Evolutionary conservation across 2,797 vertebrate species (phyloP).

Genomic region (Halcyon smyrnensis): DNA sequence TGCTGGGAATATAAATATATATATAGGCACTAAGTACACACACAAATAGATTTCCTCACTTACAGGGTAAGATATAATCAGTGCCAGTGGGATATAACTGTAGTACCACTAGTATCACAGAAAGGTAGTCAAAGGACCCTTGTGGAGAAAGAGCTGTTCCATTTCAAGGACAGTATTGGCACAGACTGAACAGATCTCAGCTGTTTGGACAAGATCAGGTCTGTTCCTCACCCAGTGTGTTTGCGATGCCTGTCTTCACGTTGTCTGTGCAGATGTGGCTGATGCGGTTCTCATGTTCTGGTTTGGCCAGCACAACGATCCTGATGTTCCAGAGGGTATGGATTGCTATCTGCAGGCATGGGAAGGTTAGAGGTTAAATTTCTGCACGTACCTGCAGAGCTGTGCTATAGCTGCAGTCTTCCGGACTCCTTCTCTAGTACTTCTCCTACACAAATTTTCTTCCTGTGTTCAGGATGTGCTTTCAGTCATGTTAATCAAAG

Average conservation of each 20-base stretch:
- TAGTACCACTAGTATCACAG: neutral
- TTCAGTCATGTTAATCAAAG: neutral
- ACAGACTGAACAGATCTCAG: neutral
- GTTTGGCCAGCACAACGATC: slow-evolving; percentile 92
- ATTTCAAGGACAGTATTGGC: neutral
- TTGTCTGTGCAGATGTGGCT: slow-evolving; percentile 93
- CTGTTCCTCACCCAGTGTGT: slow-evolving; percentile 88
- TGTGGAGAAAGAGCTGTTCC: neutral
- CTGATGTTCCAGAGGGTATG: slow-evolving; percentile 98
- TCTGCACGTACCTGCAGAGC: neutral
- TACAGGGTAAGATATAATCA: neutral
- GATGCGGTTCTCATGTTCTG: slow-evolving; percentile 96
- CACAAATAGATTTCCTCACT: neutral
- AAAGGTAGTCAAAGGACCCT: neutral
- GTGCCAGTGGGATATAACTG: neutral
- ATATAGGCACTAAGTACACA: neutral
- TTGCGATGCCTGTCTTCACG: slow-evolving; percentile 97
- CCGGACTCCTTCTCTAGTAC: neutral
- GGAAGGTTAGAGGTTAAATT: neutral
- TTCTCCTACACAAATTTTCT: neutral
- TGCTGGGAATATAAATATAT: neutral
- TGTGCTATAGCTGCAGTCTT: neutral
- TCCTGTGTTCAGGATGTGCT: neutral
- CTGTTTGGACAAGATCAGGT: neutral
- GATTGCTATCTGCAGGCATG: slow-evolving; percentile 85